Evolutionary conservation across 2,888 invertebrate species (phyloP), one percentile per base, ranked within the genome.

Genomic region (Lasiommata megera): DNA sequence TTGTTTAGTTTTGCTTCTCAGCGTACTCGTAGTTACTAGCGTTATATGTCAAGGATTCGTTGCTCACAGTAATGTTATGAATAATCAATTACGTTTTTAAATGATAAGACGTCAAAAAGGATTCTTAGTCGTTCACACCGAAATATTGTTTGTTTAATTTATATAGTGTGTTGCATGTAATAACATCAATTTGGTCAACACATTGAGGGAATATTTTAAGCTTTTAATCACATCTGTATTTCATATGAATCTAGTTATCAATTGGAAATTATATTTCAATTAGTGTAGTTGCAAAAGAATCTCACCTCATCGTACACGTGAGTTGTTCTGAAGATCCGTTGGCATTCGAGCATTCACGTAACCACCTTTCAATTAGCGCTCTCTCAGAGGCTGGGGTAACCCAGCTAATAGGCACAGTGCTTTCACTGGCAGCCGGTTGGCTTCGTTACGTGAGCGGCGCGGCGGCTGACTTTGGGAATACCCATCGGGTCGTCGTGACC

Each of bases 341-440:
- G 50, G 31, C 40, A 16, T 40, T 54, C 36, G 36, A 41, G 50
- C 40, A 48, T 43, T 58, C 55, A 71, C 62, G 64, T 71, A 73
- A 75, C 70, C 59, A 67, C 54, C 63, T 66, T 66, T 61, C 58
- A 68, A 70, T 68, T 65, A 63, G 55, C 67, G 61, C 54, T 58
- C 61, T 58, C 66, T 68, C 69, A 69, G 68, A 67, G 63, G 70
- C 60, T 65, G 76, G 79, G 75, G 67, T 75, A 78, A 72, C 72
- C 79, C 79, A 73, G 69, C 62, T 63, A 60, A 59, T 47, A 56
- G 47, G 61, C 40, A 50, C 56, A 60, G 50, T 60, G 81, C 86
- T 86, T 86, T 85, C 87, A 79, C 86, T 76, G 63, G 60, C 62
- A 67, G 68, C 68, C 67, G 63, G 69, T 60, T 59, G 56, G 62